phyloP scores from a whole-genome alignment of 2,888 invertebrate genomes.

The Agonopterix heracliana region DNA sequence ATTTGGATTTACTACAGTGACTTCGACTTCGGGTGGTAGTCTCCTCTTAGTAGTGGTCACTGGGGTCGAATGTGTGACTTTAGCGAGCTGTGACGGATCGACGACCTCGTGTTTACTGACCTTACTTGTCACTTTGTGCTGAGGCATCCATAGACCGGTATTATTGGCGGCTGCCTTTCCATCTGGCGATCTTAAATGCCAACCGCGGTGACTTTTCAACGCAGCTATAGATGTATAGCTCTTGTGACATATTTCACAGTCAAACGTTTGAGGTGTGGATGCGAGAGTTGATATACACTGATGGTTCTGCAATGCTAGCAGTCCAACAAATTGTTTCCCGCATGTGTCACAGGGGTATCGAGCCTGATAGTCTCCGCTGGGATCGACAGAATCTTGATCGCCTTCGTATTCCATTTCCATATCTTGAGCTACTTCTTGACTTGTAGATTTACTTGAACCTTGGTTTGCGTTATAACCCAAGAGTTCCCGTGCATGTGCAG shows the following conservation, averaged over 20 bases:
- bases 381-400: constrained; percentile 51
- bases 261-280: constrained; percentile 62
- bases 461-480: constrained; percentile 65
- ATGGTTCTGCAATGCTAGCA: constrained; percentile 72
- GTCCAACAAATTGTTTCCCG: constrained; percentile 72
- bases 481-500: constrained; percentile 74
- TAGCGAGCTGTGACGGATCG: constrained; percentile 46
- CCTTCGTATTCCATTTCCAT: constrained; percentile 55
- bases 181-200: constrained; percentile 78
- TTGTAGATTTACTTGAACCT: constrained; percentile 42
- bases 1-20: constrained; percentile 69
- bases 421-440: constrained; percentile 43
- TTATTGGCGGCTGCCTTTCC: constrained; percentile 73
- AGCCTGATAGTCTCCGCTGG: constrained; percentile 63
- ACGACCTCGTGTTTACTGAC: constrained; percentile 69
- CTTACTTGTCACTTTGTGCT: constrained; percentile 70
- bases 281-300: constrained; percentile 63
- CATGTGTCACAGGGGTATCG: constrained; percentile 74
- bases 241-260: constrained; percentile 80
- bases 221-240: constrained; percentile 80
- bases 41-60: constrained; percentile 48
- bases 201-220: constrained; percentile 80
- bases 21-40: constrained; percentile 69
- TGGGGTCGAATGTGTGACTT: constrained; percentile 38
- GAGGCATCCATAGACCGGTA: constrained; percentile 72